Evolutionary conservation across 2,888 invertebrate genomes (phyloP).

Genomic region (Adelognathus sp.): DNA sequence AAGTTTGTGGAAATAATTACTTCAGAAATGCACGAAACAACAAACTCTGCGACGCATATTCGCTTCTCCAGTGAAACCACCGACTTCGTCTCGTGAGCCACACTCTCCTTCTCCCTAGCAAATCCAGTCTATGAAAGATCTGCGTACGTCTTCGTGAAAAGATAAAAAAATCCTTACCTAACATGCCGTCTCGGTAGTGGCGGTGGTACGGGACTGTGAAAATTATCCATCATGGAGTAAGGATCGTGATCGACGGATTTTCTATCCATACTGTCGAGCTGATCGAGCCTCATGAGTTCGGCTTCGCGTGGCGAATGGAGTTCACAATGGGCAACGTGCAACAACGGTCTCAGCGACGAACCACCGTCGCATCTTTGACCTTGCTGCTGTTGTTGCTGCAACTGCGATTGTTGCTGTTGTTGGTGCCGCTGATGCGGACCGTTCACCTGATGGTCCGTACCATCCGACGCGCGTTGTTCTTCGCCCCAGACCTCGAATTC

Average conservation of each 20-base stretch:
- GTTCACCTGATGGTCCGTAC: slow-evolving; percentile 69
- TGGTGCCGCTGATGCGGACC: slow-evolving; percentile 62
- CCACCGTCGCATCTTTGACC: slow-evolving; percentile 77
- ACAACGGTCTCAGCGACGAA: slow-evolving; percentile 76
- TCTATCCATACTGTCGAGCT: slow-evolving; percentile 77
- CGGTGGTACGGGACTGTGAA: slow-evolving; percentile 79
- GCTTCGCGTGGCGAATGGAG: slow-evolving; percentile 79
- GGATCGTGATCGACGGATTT: slow-evolving; percentile 74
- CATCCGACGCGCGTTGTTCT: slow-evolving; percentile 72
- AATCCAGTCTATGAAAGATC: too few relatives aligned
- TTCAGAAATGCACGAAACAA: too few relatives aligned
- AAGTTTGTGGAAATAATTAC: too few relatives aligned
- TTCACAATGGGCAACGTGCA: slow-evolving; percentile 79
- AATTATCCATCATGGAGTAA: slow-evolving; percentile 80
- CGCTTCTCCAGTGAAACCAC: too few relatives aligned
- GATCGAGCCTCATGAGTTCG: slow-evolving; percentile 77
- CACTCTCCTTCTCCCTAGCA: too few relatives aligned
- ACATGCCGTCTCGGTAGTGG: slow-evolving; percentile 79
- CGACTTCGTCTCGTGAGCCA: too few relatives aligned
- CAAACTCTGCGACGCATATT: too few relatives aligned
- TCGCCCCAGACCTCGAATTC: slow-evolving; percentile 80
- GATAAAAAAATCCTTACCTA: slow-evolving; percentile 72
- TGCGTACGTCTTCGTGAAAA: too few relatives aligned
- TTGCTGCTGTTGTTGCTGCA: slow-evolving; percentile 56
- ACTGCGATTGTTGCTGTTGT: slow-evolving; percentile 66